A percentile compares a stretch with the other conserved stretches of the same genome.
Evolutionary conservation across 2,888 invertebrate genomes (phyloP).

Genomic region (Liopterus haemorrhoidalis): DNA sequence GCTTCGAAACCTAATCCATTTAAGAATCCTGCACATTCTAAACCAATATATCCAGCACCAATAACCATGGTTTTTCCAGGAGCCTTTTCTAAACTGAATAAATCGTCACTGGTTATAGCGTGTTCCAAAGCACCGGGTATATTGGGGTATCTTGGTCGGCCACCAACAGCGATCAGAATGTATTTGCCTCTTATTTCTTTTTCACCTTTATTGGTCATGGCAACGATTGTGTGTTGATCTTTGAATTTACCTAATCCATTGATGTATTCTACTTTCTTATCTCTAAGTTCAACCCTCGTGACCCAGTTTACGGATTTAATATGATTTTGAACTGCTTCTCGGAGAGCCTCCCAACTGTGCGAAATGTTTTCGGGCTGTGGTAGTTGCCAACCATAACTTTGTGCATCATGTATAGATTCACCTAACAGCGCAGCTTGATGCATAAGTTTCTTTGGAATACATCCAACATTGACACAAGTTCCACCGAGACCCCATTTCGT

Average conservation of each 20-base stretch:
- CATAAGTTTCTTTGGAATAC: conserved; percentile 97
- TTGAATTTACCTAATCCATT: conserved; percentile 75
- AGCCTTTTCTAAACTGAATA: conserved; percentile 74
- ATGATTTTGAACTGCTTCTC: conserved; percentile 77
- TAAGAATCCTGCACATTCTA: conserved; percentile 92
- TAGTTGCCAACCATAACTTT: conserved; percentile 74
- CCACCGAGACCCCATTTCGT: conserved; percentile 95
- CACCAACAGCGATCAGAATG: conserved; percentile 85
- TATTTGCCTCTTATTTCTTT: conserved; percentile 66
- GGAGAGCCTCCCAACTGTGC: conserved; percentile 69
- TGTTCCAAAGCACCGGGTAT: conserved; percentile 81
- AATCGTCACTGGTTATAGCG: conserved; percentile 88
- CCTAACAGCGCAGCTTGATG: conserved; percentile 90
- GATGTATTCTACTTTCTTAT: conserved; percentile 86
- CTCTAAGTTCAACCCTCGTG: conserved; percentile 82
- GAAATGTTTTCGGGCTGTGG: conserved; percentile 56
- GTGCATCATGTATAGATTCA: conserved; percentile 73
- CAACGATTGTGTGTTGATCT: conserved; percentile 70
- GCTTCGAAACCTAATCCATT: conserved; percentile 80
- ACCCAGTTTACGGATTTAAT: conserved; percentile 96
- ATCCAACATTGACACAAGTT: conserved; percentile 96
- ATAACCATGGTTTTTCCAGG: conserved; percentile 87
- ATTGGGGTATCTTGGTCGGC: conserved; percentile 83
- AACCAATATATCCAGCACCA: conserved; percentile 89
- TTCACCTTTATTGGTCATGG: conserved; percentile 67